Evolutionary conservation across 2,888 invertebrate genomes (phyloP), one percentile per base, ranked within the genome.

Genomic region (Calameuta pallipes): DNA sequence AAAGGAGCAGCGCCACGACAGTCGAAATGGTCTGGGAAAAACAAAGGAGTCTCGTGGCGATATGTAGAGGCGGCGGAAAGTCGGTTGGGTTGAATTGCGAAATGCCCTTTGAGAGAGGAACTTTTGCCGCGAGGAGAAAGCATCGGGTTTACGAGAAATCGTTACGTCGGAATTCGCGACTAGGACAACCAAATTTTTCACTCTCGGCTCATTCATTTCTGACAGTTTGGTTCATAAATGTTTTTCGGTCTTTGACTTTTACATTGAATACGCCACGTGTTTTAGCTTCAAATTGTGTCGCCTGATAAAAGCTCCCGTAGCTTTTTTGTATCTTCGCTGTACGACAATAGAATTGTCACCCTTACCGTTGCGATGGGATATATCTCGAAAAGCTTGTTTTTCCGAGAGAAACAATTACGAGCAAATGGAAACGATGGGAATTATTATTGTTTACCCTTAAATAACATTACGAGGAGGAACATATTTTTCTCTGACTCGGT

Each of bases 51-150:
- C 56, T 56, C 56, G 56, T 23, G 56, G 56, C 56, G 56, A 56
- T 56, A 56, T 23, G 23, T 56, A 23, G 23, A 56, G 56, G 56
- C 15, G 56, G 23, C 56, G 56, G 6, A 82, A 78, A 75, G 75
- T 23, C 75, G 75, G 80, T 56, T 56, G 56, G 56, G n/a, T 23
- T 56, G 23, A 56, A 56, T 56, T 23, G 56, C 23, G 56, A 56
- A 23, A 56, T 56, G 6, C 23, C 56, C 56, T 56, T 56, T 56
- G 56, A 23, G 56, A 56, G 56, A 56, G 23, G 23, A 56, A 56
- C 23, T 56, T 56, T 56, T 56, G 2, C 56, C 56, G 6, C 23
- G 56, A 9, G 56, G 56, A 56, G 23, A 56, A 56, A 23, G 56
- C 56, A 6, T 0, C 23, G 23, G 56, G 23, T 56, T 56, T 56